Percentiles rank a stretch among this genome's conserved stretches.
Evolutionary conservation across 1,140 invertebrate species (phyloP).

Genomic region (Polyergus mexicanus): DNA sequence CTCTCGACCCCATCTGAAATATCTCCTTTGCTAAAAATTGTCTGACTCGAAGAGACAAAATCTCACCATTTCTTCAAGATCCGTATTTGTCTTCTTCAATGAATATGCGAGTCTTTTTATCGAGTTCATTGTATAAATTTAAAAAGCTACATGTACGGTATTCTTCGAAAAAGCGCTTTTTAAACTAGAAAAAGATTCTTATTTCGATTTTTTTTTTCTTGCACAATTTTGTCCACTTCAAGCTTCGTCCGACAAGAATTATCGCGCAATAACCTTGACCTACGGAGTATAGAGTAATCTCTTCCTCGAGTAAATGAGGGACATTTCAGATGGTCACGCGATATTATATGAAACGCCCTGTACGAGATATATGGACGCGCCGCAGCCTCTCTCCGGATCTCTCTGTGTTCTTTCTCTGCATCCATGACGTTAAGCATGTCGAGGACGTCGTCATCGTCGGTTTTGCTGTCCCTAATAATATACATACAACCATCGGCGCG

Average conservation of each 20-base stretch:
- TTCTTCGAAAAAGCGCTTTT: background rate
- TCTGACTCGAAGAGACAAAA: background rate
- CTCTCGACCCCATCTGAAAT: background rate
- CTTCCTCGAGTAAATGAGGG: background rate
- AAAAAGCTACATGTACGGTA: background rate
- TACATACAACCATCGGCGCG: constrained; percentile 36
- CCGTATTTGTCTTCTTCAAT: too few species aligned
- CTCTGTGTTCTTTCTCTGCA: background rate
- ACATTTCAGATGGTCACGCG: too few species aligned
- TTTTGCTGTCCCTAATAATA: constrained; percentile 42
- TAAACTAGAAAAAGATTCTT: background rate
- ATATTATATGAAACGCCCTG: background rate
- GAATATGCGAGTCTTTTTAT: too few species aligned
- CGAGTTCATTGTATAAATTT: background rate
- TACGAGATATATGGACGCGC: background rate
- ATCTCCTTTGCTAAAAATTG: background rate
- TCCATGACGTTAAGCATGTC: constrained; percentile 40
- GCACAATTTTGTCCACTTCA: background rate
- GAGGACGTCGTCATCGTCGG: constrained; percentile 40
- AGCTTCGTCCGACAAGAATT: background rate
- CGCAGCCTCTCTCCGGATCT: background rate
- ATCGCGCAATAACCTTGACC: background rate
- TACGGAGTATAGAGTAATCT: background rate
- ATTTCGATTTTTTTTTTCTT: background rate
- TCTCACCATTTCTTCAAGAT: background rate